Base-by-base conservation (phyloP, 2,113 vertebrate genomes). In the Carettochelys insculpta region DNA sequence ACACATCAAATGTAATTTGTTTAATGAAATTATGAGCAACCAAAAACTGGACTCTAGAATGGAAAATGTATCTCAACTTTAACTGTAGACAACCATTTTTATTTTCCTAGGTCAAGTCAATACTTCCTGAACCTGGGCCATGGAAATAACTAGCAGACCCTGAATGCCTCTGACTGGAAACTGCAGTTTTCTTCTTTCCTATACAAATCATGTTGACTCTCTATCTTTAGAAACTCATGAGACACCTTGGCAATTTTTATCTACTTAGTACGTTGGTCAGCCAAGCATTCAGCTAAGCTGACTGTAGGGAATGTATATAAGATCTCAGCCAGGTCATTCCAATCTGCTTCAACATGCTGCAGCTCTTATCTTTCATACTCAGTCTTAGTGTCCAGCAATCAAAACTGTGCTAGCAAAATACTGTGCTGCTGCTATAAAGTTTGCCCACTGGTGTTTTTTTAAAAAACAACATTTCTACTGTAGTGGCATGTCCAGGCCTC, bases 231-330 rank as follows among this genome's bases (percentile, higher is more conserved):
- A 73, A 73, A 91, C 92, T 75, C 34, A 79, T 5, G 91, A 82
- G 77, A 34, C 79, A 43, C 11, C 79, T 2, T 47, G 58, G 51
- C 58, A 61, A 86, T 77, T 85, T 77, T 68, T 47, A 87, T 83
- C 68, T 29, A 12, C 75, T 93, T 84, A 43, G 77, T 41, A 27
- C 2, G 38, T 78, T 58, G 87, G 58, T 17, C 47, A 90, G 79
- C 76, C 77, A 90, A 27, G 17, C 89, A 24, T 16, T 48, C 6
- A 73, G 38, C 50, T 82, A 88, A 0, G 0, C 16, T 29, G 65
- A 85, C 53, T 41, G 3, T 0, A 0, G 0, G 22, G 54, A 93
- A 80, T 0, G 0, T 6, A 10, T 61, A 41, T 50, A 85, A 43
- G 73, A 50, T 43, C 71, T 87, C 41, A 41, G 38, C 19, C 54